phyloP scores from a whole-genome alignment of 2,113 vertebrate genomes.

The Nothobranchius furzeri region DNA sequence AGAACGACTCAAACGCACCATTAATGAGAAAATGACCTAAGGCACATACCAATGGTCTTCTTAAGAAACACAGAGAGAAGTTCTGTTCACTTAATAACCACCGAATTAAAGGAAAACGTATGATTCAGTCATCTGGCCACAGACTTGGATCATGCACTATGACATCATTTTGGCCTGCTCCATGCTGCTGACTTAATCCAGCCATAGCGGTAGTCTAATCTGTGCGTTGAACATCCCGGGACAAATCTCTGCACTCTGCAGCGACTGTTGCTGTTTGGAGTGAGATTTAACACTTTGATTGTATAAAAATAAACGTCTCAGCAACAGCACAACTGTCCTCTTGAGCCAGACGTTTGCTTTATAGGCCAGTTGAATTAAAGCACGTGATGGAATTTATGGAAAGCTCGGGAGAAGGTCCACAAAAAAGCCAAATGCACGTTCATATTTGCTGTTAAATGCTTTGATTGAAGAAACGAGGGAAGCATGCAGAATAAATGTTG shows the following conservation, averaged over 20 bases:
- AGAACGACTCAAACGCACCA: constrained; percentile 55
- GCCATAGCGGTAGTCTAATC: constrained; percentile 65
- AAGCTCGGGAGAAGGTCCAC: neutral
- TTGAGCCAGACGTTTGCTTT: neutral
- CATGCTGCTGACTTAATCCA: constrained; percentile 66
- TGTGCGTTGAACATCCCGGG: neutral
- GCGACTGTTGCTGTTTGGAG: neutral
- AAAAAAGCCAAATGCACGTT: constrained; percentile 6
- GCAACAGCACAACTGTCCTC: neutral
- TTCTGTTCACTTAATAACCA: constrained; percentile 79
- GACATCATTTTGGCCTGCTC: constrained; percentile 76
- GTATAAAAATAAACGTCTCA: neutral
- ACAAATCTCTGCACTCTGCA: neutral
- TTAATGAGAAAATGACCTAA: constrained; percentile 62
- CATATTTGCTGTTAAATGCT: constrained; percentile 14
- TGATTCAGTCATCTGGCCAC: constrained; percentile 79
- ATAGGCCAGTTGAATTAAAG: constrained; percentile 18
- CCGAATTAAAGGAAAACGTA: constrained; percentile 80
- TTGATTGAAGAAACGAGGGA: constrained; percentile 14
- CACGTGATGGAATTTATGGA: constrained; percentile 23
- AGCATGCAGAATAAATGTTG: constrained; percentile 12
- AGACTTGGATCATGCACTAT: constrained; percentile 80
- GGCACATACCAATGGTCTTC: constrained; percentile 59
- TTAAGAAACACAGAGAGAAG: constrained; percentile 66
- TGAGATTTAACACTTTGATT: neutral